Percentiles rank a stretch among this genome's conserved stretches.
Conservation (phyloP, 1,140 invertebrate species). For the Zaprionus davidi region DNA sequence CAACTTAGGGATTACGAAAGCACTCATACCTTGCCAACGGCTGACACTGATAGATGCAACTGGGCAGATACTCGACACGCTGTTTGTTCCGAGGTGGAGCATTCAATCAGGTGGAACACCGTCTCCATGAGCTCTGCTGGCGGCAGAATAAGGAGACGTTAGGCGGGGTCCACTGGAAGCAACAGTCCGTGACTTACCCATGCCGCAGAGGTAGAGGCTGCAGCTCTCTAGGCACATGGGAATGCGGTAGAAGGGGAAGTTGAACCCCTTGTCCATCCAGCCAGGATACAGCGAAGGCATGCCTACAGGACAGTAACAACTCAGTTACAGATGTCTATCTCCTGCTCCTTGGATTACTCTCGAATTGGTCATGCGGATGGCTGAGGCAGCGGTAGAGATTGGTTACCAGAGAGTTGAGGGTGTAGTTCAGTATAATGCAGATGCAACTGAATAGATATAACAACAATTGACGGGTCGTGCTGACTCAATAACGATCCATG, state of each 20-base stretch:
- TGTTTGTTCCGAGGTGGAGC: constrained; percentile 52
- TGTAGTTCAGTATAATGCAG: constrained; percentile 58
- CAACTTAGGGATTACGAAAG: neutral
- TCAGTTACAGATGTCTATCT: neutral
- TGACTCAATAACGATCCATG: constrained; percentile 56
- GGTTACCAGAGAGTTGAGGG: constrained; percentile 44
- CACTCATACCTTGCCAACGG: constrained; percentile 48
- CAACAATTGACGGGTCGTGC: constrained; percentile 64
- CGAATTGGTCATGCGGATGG: constrained; percentile 31
- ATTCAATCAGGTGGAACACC: constrained; percentile 58
- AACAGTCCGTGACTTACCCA: constrained; percentile 46
- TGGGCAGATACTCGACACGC: constrained; percentile 66
- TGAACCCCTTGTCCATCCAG: constrained; percentile 63
- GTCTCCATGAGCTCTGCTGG: constrained; percentile 65
- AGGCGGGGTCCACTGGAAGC: neutral
- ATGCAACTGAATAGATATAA: constrained; percentile 58
- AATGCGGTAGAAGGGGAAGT: constrained; percentile 68
- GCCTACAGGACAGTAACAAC: constrained; percentile 34
- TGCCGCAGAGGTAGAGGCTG: constrained; percentile 62
- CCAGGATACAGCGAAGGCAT: constrained; percentile 60
- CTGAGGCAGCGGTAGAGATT: constrained; percentile 52
- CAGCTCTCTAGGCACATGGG: constrained; percentile 55
- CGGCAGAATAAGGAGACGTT: neutral
- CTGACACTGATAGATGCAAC: constrained; percentile 73
- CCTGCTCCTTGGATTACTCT: constrained; percentile 16